phyloP scores from a whole-genome alignment of 2,113 vertebrate genomes.

The Nettapus auritus region DNA sequence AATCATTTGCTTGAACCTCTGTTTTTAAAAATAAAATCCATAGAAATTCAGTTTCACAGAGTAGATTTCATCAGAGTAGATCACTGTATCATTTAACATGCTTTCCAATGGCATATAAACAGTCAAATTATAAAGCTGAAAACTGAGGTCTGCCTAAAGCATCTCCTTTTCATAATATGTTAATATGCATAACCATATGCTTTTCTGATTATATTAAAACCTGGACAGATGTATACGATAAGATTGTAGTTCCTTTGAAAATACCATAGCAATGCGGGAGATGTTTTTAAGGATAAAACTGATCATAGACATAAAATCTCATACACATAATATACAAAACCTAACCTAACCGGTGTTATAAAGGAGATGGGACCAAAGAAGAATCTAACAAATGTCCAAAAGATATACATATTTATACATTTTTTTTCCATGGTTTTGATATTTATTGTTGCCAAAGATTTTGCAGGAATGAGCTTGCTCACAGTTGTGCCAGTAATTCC shows the following conservation, averaged over 20 bases:
- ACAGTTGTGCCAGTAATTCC: not conserved
- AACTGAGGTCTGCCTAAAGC: not conserved
- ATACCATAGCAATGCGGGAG: not conserved
- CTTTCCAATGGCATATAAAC: not conserved
- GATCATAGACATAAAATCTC: not conserved
- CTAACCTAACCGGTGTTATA: not conserved
- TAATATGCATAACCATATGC: conserved; percentile 37
- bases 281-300: not conserved
- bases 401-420: not conserved
- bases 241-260: not conserved
- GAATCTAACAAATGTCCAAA: not conserved
- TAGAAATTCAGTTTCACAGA: not conserved
- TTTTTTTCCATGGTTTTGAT: not conserved
- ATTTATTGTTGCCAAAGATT: not conserved
- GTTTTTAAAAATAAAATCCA: not conserved
- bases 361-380: not conserved
- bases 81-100: not conserved
- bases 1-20: not conserved
- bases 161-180: not conserved
- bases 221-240: not conserved
- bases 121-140: conserved; percentile 12
- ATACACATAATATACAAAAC: not conserved
- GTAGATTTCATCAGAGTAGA: too few species aligned
- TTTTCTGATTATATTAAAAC: conserved; percentile 47
- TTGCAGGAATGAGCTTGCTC: not conserved